These are phyloP conservation scores for Pachycephus smyrnensis DNA, from an alignment of 2,888 invertebrate genomes.

Conservation along the genomic window DNA sequence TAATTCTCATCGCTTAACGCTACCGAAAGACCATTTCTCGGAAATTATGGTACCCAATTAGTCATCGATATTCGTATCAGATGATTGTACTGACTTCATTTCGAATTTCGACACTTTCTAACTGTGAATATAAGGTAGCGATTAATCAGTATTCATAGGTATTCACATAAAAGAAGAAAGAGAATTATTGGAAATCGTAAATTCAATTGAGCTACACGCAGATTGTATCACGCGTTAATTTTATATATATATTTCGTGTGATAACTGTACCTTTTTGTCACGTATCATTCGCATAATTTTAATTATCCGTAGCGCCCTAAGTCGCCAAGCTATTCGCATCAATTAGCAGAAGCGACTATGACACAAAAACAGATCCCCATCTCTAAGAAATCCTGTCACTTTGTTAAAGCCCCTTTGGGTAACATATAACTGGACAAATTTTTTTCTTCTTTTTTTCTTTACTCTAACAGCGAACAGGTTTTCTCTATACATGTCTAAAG, in stretches of 20 bases:
- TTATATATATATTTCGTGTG: conserved; percentile 58
- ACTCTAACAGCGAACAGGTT: conserved; percentile 50
- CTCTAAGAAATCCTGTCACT: conserved; percentile 45
- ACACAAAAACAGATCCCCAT: conserved; percentile 12
- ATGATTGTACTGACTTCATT: no score
- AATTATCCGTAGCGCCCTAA: conserved; percentile 53
- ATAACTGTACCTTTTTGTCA: conserved; percentile 40
- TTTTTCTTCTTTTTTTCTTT: conserved; percentile 18
- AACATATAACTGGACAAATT: conserved; percentile 29
- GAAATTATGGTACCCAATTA: no score
- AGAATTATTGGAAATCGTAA: conserved; percentile 44
- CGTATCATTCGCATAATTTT: conserved; percentile 61
- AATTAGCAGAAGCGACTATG: conserved; percentile 53
- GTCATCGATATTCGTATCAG: no score
- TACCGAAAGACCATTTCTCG: no score
- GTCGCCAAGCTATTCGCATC: conserved; percentile 44
- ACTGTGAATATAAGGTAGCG: no score
- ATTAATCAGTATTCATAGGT: neutral
- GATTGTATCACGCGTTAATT: neutral
- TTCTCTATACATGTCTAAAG: conserved; percentile 21
- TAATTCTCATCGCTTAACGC: no score
- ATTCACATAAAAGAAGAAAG: conserved; percentile 30
- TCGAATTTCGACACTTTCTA: no score
- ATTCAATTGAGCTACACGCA: conserved; percentile 52
- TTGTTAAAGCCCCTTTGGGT: conserved; percentile 43